Conservation (phyloP, 2,888 invertebrate species). For the Drosophila paramelanica region DNA sequence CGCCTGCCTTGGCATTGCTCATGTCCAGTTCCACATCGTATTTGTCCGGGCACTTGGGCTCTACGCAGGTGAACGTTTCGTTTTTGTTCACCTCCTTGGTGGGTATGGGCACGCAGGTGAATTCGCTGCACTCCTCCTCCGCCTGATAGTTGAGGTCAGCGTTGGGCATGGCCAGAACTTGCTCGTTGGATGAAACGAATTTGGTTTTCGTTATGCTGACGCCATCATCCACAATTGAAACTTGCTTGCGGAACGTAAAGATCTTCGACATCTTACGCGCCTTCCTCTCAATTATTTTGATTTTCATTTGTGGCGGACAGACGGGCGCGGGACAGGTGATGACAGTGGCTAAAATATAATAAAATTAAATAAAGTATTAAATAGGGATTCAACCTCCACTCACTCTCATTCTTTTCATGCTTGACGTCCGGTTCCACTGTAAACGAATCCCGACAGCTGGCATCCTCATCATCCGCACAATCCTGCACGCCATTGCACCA, state of each 20-base stretch:
- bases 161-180: conserved; percentile 75
- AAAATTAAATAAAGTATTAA: background rate
- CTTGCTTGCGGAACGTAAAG: conserved; percentile 83
- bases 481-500: conserved; percentile 94
- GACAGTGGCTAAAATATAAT: conserved; percentile 44
- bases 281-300: conserved; percentile 84
- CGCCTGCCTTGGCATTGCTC: conserved; percentile 80
- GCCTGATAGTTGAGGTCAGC: conserved; percentile 62
- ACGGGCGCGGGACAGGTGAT: conserved; percentile 85
- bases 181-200: conserved; percentile 70
- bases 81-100: conserved; percentile 70
- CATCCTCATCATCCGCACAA: conserved; percentile 92
- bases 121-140: conserved; percentile 83
- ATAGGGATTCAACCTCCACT: conserved; percentile 40
- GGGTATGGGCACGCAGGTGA: conserved; percentile 82
- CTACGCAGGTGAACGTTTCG: conserved; percentile 69
- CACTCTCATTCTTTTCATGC: conserved; percentile 74
- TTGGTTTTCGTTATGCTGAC: conserved; percentile 78
- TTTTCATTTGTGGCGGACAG: conserved; percentile 86
- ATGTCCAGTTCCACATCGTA: conserved; percentile 87
- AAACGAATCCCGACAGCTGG: conserved; percentile 86
- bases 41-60: conserved; percentile 87
- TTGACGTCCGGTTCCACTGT: conserved; percentile 69
- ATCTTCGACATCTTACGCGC: conserved; percentile 85
- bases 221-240: conserved; percentile 76